These are phyloP conservation scores for Tenthredo notha DNA, from an alignment of 2,888 invertebrate genomes.

Conservation along the genomic window DNA sequence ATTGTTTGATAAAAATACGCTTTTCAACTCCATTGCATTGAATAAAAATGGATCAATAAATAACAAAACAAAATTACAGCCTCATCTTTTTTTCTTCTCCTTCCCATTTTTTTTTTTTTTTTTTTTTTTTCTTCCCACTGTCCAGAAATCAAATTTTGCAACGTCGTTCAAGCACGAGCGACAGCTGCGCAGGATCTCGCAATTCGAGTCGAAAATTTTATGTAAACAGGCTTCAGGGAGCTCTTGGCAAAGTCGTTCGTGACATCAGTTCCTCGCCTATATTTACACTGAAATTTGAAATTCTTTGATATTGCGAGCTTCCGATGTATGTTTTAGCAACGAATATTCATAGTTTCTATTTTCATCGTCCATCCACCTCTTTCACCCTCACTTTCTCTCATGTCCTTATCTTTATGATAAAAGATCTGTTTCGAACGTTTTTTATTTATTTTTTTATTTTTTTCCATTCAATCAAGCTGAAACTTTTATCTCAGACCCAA, in stretches of 20 bases:
- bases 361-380: neutral
- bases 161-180: neutral
- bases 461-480: too few relatives aligned
- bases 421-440: neutral
- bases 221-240: conserved; percentile 31
- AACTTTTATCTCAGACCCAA: too few relatives aligned
- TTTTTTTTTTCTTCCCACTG: neutral
- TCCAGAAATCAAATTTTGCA: neutral
- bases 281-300: conserved; percentile 26
- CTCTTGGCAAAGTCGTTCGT: conserved; percentile 22
- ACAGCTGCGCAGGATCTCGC: conserved; percentile 11
- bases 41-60: conserved; percentile 4
- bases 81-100: neutral
- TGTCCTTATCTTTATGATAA: neutral
- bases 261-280: neutral
- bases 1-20: conserved; percentile 34
- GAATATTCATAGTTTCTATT: neutral
- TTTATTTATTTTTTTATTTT: too few relatives aligned
- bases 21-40: conserved; percentile 5
- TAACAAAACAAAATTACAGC: neutral
- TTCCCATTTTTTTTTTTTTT: neutral
- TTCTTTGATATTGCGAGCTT: neutral
- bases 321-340: neutral
- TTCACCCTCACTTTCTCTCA: neutral
- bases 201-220: conserved; percentile 30